phyloP scores from a whole-genome alignment of 2,888 invertebrate species.

The Leptinotarsa juncta region DNA sequence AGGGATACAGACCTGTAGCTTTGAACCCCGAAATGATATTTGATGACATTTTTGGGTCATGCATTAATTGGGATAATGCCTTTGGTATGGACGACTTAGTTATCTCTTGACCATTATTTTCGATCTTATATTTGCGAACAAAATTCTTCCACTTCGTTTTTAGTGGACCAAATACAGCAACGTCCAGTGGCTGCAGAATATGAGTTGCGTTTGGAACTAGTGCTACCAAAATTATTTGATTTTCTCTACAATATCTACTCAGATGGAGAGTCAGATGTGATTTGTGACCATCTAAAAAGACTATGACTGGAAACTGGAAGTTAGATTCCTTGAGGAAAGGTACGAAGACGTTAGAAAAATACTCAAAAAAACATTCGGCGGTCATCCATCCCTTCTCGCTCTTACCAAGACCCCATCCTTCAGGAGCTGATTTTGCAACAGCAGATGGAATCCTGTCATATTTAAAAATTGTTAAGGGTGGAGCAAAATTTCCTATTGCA shows the following conservation, averaged over 20 bases:
- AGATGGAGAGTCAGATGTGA: conserved; percentile 36
- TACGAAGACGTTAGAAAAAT: conserved; percentile 24
- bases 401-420: conserved; percentile 25
- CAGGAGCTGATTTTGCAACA: conserved; percentile 21
- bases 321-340: conserved; percentile 15
- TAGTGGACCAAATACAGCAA: conserved; percentile 32
- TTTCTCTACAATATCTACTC: conserved; percentile 31
- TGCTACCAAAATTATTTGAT: conserved; percentile 38
- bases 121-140: conserved; percentile 27
- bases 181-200: conserved; percentile 38
- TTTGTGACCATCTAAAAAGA: conserved; percentile 20
- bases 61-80: conserved; percentile 17
- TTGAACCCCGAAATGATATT: conserved; percentile 26
- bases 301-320: conserved; percentile 17
- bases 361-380: conserved; percentile 22
- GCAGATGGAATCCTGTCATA: conserved; percentile 22
- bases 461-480: conserved; percentile 16
- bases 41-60: conserved; percentile 23
- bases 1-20: conserved; percentile 31
- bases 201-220: conserved; percentile 36
- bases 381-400: conserved; percentile 23
- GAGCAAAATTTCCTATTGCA: conserved; percentile 18
- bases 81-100: conserved; percentile 26
- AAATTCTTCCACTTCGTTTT: conserved; percentile 30
- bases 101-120: conserved; percentile 33